Conservation (phyloP, 2,888 invertebrate species). For the Torymus auratus region DNA sequence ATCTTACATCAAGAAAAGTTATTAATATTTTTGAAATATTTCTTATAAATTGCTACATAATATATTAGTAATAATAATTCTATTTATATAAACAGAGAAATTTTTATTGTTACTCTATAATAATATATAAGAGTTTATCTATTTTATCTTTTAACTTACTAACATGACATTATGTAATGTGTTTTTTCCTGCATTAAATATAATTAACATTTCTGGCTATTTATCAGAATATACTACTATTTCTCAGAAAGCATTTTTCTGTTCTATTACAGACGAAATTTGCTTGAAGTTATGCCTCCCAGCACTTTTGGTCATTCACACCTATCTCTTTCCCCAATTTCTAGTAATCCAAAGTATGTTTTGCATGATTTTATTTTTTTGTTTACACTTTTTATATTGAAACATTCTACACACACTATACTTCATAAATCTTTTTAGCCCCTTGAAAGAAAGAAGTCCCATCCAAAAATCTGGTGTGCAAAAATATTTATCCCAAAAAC, state of each 20-base stretch:
- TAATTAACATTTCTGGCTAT: conserved; percentile 16
- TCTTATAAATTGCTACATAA: no score
- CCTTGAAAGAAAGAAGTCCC: conserved; percentile 66
- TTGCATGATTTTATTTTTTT: conserved; percentile 56
- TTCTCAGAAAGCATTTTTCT: conserved; percentile 39
- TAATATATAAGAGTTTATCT: neutral
- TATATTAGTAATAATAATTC: no score
- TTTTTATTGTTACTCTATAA: no score
- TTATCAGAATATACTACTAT: neutral
- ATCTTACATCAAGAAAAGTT: no score
- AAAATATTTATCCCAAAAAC: conserved; percentile 66
- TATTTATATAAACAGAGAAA: no score
- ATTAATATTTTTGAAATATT: no score
- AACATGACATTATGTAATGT: conserved; percentile 3
- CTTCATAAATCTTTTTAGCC: conserved; percentile 60
- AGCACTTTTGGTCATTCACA: conserved; percentile 79
- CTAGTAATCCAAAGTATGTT: conserved; percentile 80
- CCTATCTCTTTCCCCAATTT: conserved; percentile 77
- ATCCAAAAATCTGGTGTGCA: conserved; percentile 65
- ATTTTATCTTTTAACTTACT: neutral
- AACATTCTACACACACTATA: conserved; percentile 47
- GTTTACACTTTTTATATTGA: neutral
- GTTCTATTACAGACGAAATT: conserved; percentile 80
- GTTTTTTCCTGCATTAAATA: conserved; percentile 1
- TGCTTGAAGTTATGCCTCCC: conserved; percentile 81